Percentiles rank a stretch among this genome's conserved stretches.
Conservation (phyloP, 2,888 invertebrate genomes). For the Zygogramma bicolorata region DNA sequence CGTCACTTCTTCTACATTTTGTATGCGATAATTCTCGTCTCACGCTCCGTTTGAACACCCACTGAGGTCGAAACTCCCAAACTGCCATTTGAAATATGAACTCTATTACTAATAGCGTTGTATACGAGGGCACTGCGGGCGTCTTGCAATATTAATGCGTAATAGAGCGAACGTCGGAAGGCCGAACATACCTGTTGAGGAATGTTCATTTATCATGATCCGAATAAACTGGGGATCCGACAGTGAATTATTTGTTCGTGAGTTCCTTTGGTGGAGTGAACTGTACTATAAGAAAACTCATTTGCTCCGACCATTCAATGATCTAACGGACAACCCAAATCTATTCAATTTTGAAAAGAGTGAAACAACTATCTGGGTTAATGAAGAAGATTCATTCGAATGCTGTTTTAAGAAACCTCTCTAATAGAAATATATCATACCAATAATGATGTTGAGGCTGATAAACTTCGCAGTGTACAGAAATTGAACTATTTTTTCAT, state of each 20-base stretch:
- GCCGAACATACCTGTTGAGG: background rate
- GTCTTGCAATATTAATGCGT: background rate
- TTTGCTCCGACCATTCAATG: background rate
- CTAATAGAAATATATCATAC: no score
- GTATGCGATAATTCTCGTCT: background rate
- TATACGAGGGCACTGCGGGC: slow-evolving; percentile 3
- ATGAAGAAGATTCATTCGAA: no score
- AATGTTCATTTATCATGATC: background rate
- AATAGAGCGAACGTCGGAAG: background rate
- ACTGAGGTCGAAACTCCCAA: background rate
- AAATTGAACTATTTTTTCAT: no score
- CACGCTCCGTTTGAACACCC: background rate
- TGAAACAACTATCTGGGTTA: no score
- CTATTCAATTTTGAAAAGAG: no score
- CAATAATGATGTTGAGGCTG: no score
- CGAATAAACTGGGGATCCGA: background rate
- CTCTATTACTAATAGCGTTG: background rate
- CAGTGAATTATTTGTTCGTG: background rate
- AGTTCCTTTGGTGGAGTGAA: background rate
- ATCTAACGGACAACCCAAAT: no score
- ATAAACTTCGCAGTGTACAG: no score
- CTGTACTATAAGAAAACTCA: background rate
- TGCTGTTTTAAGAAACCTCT: no score
- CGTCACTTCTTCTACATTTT: background rate
- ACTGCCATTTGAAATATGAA: background rate